Base-by-base conservation (phyloP, 2,113 vertebrate species). In the Tyto alba region DNA sequence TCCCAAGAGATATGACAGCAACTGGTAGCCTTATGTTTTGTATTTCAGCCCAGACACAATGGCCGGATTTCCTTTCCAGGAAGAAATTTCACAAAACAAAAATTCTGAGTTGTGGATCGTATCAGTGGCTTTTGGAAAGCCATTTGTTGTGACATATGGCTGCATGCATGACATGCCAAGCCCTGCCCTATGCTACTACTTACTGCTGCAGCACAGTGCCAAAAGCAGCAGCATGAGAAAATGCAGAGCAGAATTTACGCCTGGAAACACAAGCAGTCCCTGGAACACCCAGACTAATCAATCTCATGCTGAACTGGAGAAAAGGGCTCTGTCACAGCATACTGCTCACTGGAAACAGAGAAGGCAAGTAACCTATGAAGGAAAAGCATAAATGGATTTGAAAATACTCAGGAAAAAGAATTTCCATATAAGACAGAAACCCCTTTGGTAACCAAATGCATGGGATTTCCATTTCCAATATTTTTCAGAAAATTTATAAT, bases 131-230 rank as follows among this genome's bases (percentile, higher is more conserved):
- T 87, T 69, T 41, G 89, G 88, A 97, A 97, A 98, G 97, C 95
- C 96, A 96, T 97, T 98, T 97, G 92, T 95, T 68, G 38, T 97
- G 97, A 98, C 96, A 98, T 81, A 95, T n/a, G 67, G 89, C 83
- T 94, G 95, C 93, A 96, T 80, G 97, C 72, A 56, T n/a, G 53
- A 95, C 96, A 92, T 77, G 85, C 93, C 95, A 95, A 97, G 96
- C 95, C 97, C 97, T 98, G 98, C 98, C 98, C 98, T 94, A 67
- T 90, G 91, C 83, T 75, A 94, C 97, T 97, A 97, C 98, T 98
- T 97, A 97, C 97, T 98, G 97, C 97, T 97, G 97, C 98, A 97
- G 97, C 96, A 95, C 93, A 90, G 90, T 87, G 97, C 96, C 94
- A 97, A 94, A 92, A 97, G 96, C 97, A 97, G 94, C 94, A 69